phyloP scores from a whole-genome alignment of 2,113 vertebrate genomes.

The Rafetus swinhoei region DNA sequence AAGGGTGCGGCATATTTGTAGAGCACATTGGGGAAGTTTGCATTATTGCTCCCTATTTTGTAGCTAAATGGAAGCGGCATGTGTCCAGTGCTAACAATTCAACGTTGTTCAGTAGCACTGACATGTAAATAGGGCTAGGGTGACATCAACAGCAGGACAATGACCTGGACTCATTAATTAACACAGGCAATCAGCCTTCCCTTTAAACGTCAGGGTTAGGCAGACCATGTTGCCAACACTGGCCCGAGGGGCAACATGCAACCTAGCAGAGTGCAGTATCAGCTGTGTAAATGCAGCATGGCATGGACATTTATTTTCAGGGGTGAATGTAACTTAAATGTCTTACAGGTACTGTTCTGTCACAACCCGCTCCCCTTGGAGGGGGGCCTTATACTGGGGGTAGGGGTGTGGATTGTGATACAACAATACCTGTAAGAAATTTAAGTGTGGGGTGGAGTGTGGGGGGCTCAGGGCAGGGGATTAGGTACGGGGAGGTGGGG shows the following conservation, averaged over 20 bases:
- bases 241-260: not conserved
- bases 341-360: no score
- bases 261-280: not conserved
- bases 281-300: slow-evolving; percentile 19
- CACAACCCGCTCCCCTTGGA: no score
- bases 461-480: no score
- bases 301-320: slow-evolving; percentile 53
- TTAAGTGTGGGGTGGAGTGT: no score
- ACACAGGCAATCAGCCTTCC: not conserved
- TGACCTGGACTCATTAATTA: slow-evolving; percentile 11
- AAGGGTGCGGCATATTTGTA: not conserved
- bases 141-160: not conserved
- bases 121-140: not conserved
- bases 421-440: no score
- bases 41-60: not conserved
- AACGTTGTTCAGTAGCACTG: not conserved
- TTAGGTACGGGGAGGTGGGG: no score
- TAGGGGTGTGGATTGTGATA: no score
- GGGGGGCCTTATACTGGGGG: no score
- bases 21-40: not conserved
- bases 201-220: slow-evolving; percentile 18
- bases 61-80: not conserved
- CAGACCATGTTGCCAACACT: not conserved
- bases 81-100: not conserved
- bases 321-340: not conserved